phyloP scores from a whole-genome alignment of 1,140 invertebrate species.

The Drosophila suzukii region DNA sequence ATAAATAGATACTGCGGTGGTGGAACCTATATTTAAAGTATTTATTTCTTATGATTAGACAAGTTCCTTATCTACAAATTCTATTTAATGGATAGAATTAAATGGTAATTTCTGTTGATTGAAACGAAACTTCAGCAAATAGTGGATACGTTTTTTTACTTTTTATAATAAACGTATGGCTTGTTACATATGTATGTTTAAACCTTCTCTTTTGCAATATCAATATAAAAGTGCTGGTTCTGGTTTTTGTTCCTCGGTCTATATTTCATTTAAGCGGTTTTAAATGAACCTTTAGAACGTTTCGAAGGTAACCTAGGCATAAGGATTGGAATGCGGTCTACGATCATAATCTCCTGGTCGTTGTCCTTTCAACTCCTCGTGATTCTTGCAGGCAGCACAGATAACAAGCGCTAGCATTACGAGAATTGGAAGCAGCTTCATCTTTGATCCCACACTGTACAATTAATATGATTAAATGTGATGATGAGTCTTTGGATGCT shows the following conservation, averaged over 20 bases:
- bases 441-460: constrained; percentile 13
- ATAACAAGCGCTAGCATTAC: constrained; percentile 34
- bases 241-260: too few relatives aligned
- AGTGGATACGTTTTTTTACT: too few relatives aligned
- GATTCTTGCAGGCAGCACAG: constrained; percentile 34
- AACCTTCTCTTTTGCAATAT: too few relatives aligned
- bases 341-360: constrained; percentile 24
- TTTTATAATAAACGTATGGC: too few relatives aligned
- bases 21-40: constrained; percentile 18
- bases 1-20: constrained; percentile 46
- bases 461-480: background rate
- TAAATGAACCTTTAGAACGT: too few relatives aligned
- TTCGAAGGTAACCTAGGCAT: background rate
- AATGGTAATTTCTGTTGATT: too few relatives aligned
- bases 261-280: too few relatives aligned
- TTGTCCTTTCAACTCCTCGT: constrained; percentile 28
- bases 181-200: too few relatives aligned
- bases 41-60: constrained; percentile 32
- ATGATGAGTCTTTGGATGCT: background rate
- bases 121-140: too few relatives aligned
- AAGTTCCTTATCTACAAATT: constrained; percentile 11
- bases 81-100: background rate
- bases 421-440: constrained; percentile 42
- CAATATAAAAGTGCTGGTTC: background rate
- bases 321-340: constrained; percentile 4